Evolutionary conservation across 2,113 vertebrate genomes (phyloP).

Genomic region (Cromileptes altivelis): DNA sequence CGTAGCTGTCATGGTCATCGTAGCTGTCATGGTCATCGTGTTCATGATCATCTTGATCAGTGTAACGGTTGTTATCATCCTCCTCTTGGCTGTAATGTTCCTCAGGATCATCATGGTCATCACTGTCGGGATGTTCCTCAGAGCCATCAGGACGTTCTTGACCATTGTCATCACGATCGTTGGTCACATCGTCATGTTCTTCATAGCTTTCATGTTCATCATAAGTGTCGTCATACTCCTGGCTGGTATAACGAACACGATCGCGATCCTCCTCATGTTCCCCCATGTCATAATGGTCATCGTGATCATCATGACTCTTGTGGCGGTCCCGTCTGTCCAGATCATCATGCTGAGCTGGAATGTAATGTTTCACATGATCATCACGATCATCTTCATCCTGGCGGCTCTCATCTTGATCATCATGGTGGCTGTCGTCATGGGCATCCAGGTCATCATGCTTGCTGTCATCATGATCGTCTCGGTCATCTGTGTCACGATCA

Average conservation of each 20-base stretch:
- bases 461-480: conserved; percentile 23
- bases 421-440: conserved; percentile 27
- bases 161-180: conserved; percentile 11
- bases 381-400: conserved; percentile 33
- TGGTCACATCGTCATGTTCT: conserved; percentile 36
- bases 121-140: conserved; percentile 38
- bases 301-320: conserved; percentile 23
- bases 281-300: conserved; percentile 79
- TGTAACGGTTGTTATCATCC: not conserved
- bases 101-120: conserved; percentile 31
- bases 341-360: conserved; percentile 34
- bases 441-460: conserved; percentile 22
- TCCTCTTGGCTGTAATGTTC: not conserved
- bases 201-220: conserved; percentile 64
- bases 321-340: conserved; percentile 17
- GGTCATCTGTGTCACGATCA: conserved; percentile 24
- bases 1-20: conserved; percentile 32
- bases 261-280: conserved; percentile 71
- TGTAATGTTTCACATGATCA: conserved; percentile 33
- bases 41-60: conserved; percentile 5
- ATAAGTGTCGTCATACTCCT: conserved; percentile 50
- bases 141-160: conserved; percentile 33
- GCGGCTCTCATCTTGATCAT: conserved; percentile 38
- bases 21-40: conserved; percentile 36
- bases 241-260: conserved; percentile 31